Evolutionary conservation across 2,888 invertebrate species (phyloP), one percentile per base, ranked within the genome.

Genomic region (Andrena dorsata): DNA sequence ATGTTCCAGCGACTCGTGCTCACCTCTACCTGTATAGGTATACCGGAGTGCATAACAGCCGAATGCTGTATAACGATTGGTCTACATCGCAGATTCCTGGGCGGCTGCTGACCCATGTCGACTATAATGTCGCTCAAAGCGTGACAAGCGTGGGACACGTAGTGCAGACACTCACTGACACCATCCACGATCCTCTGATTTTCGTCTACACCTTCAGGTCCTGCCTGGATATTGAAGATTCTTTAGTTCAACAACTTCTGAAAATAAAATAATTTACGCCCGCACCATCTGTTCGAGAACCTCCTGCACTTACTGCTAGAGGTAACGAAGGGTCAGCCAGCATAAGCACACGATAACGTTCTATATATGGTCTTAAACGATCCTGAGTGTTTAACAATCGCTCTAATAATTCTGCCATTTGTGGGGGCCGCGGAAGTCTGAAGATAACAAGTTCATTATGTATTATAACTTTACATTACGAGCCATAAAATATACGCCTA

Each of bases 111-210:
- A 41, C 95, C 95, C 82, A 97, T 95, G 90, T 97, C 96, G 64
- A 97, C 95, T 93, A 96, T 96, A 65, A 98, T 95, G 92, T 99
- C 98, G 90, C 98, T 98, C 64, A 98, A 95, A 0, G 97, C 96
- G 92, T 99, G 99, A 93, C 97, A 97, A 1, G 97, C 97, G 92
- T 99, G 99, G 2, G 98, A 96, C 88, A 98, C 95, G 86, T 96
- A 97, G 93, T 99, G 99, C 91, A 98, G 95, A 30, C 97, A 95
- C 92, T 97, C 97, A 0, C 97, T 96, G 0, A 98, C 96, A 71
- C 96, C 95, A 90, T 97, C 96, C 84, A 97, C 96, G 56, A 96
- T 94, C 16, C 96, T 95, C 92, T 98, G 97, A 3, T 95, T 95
- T 83, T 95, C 94, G 63, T 95, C 94, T 4, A 94, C 94, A 0